A percentile compares a stretch with the other conserved stretches of the same genome.
These are phyloP conservation scores for Scophthalmus maximus DNA, from an alignment of 2,113 vertebrate species.

Conservation along the genomic window DNA sequence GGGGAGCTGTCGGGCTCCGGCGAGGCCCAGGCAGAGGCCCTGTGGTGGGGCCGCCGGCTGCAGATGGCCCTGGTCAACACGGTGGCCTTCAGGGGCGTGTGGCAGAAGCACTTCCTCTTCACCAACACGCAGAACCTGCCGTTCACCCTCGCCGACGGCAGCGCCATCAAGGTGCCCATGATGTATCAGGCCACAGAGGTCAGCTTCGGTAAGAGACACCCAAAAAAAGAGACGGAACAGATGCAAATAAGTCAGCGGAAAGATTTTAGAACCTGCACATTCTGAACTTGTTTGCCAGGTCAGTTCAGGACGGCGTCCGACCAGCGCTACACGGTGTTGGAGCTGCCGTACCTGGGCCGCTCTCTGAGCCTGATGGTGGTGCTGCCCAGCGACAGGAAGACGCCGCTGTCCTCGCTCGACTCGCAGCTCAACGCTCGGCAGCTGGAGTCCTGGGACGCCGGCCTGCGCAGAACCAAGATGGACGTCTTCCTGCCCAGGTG, in stretches of 20 bases:
- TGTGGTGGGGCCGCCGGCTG: slow-evolving; percentile 40
- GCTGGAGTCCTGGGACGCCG: slow-evolving; percentile 83
- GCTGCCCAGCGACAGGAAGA: slow-evolving; percentile 85
- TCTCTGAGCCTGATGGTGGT: slow-evolving; percentile 87
- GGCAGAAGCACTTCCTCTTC: slow-evolving; percentile 89
- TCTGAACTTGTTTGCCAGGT: slow-evolving; percentile 74
- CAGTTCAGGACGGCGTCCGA: slow-evolving; percentile 84
- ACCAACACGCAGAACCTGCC: slow-evolving; percentile 86
- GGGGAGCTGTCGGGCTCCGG: slow-evolving; percentile 75
- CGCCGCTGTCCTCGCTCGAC: slow-evolving; percentile 82
- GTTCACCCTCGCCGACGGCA: slow-evolving; percentile 84
- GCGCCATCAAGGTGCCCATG: slow-evolving; percentile 87
- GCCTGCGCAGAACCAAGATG: slow-evolving; percentile 87
- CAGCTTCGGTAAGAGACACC: slow-evolving; percentile 86
- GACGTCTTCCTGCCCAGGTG: slow-evolving; percentile 92
- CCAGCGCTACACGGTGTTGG: slow-evolving; percentile 84
- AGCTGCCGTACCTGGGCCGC: slow-evolving; percentile 87
- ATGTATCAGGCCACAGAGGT: slow-evolving; percentile 90
- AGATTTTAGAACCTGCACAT: background rate
- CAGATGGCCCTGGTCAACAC: slow-evolving; percentile 87
- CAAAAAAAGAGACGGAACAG: background rate
- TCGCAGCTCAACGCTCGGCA: slow-evolving; percentile 83
- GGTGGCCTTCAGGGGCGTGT: slow-evolving; percentile 87
- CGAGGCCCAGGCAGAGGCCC: slow-evolving; percentile 57
- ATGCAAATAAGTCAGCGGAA: no score